Conservation (phyloP, 2,888 invertebrate species). For the Digitonthophagus gazella region DNA sequence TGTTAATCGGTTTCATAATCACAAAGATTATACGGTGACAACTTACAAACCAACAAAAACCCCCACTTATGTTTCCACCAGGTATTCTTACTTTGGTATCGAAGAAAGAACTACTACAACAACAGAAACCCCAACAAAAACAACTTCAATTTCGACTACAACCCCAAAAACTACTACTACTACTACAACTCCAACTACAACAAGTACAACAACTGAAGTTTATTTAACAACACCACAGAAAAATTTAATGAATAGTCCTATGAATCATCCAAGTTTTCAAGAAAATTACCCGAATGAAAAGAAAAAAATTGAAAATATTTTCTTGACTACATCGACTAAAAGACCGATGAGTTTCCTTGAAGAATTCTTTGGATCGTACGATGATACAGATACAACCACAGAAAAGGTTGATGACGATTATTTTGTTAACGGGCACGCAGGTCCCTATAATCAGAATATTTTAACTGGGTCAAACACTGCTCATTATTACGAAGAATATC, state of each 20-base stretch:
- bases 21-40: conserved; percentile 46
- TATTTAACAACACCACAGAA: conserved; percentile 38
- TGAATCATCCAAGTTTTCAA: conserved; percentile 45
- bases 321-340: conserved; percentile 46
- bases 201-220: conserved; percentile 36
- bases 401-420: conserved; percentile 28
- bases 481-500: conserved; percentile 43
- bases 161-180: conserved; percentile 35
- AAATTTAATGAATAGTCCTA: conserved; percentile 44
- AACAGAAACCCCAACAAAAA: conserved; percentile 30
- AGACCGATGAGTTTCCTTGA: conserved; percentile 49
- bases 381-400: conserved; percentile 41
- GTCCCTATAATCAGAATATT: conserved; percentile 34
- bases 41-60: conserved; percentile 46
- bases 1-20: conserved; percentile 57
- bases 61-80: conserved; percentile 46
- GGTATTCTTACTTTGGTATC: conserved; percentile 37
- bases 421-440: conserved; percentile 34
- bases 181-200: conserved; percentile 35
- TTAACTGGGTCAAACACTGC: conserved; percentile 41
- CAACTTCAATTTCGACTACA: conserved; percentile 40
- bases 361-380: conserved; percentile 50
- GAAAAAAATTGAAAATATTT: conserved; percentile 35
- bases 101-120: conserved; percentile 28
- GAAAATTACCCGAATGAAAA: conserved; percentile 38